Percentiles rank a stretch among this genome's conserved stretches.
Conservation (phyloP, 2,113 vertebrate species). For the Gymnobelideus leadbeateri region DNA sequence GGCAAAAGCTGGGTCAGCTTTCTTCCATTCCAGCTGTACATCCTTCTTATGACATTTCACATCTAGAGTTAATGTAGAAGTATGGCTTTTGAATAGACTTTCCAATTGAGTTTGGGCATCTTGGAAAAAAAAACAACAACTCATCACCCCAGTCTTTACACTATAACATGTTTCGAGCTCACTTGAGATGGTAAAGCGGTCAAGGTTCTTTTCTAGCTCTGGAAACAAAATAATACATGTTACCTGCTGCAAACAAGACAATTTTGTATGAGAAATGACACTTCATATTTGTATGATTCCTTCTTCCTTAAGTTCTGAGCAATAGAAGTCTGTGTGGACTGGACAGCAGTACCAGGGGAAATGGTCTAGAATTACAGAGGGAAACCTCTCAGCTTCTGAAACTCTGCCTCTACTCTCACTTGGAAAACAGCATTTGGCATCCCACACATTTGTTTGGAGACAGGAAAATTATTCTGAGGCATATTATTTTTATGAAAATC, state of each 20-base stretch:
- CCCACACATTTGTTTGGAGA: constrained; percentile 13
- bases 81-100: constrained; percentile 65
- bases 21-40: constrained; percentile 62
- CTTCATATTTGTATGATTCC: background rate
- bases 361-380: constrained; percentile 11
- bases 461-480: constrained; percentile 21
- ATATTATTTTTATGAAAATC: constrained; percentile 26
- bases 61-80: constrained; percentile 46
- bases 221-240: constrained; percentile 33
- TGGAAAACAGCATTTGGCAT: background rate
- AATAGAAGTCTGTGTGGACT: background rate
- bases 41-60: constrained; percentile 66
- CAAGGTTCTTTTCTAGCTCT: constrained; percentile 53
- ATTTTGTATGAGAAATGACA: constrained; percentile 45
- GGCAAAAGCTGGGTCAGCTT: constrained; percentile 73
- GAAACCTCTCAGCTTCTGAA: constrained; percentile 17
- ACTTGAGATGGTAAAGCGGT: constrained; percentile 49
- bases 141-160: constrained; percentile 54
- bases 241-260: constrained; percentile 18
- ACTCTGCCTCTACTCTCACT: background rate
- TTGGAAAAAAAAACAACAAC: constrained; percentile 51
- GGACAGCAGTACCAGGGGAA: background rate
- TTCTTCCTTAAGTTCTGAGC: constrained; percentile 2
- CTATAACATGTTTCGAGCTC: constrained; percentile 20
- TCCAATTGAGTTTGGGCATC: constrained; percentile 53